A percentile compares a stretch with the other conserved stretches of the same genome.
phyloP scores from a whole-genome alignment of 1,140 invertebrate genomes.

The Myzus persicae region DNA sequence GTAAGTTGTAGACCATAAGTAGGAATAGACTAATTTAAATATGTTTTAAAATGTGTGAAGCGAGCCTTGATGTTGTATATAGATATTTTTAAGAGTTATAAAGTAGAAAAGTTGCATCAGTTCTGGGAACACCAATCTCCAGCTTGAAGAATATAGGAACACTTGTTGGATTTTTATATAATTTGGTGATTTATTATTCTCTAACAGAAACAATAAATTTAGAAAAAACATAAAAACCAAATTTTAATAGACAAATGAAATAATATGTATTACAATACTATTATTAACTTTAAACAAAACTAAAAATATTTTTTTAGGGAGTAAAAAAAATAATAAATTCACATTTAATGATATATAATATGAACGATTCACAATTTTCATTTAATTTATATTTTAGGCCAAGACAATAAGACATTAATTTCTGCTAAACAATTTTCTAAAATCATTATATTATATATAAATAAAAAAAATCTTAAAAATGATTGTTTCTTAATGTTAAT shows the following conservation, averaged over 20 bases:
- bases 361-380: neutral
- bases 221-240: constrained; percentile 34
- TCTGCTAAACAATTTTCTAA: constrained; percentile 23
- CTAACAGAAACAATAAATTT: neutral
- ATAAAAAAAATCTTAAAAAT: neutral
- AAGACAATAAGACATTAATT: neutral
- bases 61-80: too few relatives aligned
- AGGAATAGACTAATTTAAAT: too few relatives aligned
- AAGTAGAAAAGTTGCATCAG: neutral
- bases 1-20: too few relatives aligned
- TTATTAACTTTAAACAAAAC: constrained; percentile 30
- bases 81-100: too few relatives aligned
- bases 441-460: neutral
- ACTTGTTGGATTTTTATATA: neutral
- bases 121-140: neutral
- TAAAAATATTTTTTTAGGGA: constrained; percentile 14
- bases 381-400: neutral
- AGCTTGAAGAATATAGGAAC: neutral
- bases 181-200: neutral
- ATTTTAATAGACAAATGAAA: constrained; percentile 34
- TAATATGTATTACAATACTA: constrained; percentile 21
- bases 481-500: constrained; percentile 47
- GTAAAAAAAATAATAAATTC: constrained; percentile 9
- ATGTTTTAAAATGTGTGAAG: too few relatives aligned
- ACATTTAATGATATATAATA: neutral